phyloP scores from a whole-genome alignment of 2,888 invertebrate species.

The Drosophila quinaria region DNA sequence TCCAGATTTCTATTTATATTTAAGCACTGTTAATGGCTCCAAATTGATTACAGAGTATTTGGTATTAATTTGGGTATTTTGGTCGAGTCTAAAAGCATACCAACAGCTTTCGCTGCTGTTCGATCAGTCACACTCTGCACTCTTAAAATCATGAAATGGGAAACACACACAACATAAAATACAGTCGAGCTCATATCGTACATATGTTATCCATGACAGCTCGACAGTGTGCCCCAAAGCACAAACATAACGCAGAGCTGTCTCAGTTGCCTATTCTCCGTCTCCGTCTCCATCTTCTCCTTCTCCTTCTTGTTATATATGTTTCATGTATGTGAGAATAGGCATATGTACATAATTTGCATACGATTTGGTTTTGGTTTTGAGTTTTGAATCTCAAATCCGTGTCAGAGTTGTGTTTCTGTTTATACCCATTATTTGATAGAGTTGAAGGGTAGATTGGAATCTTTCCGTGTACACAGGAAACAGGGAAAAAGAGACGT shows the following conservation, averaged over 20 bases:
- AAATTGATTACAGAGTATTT: background rate
- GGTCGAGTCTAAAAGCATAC: background rate
- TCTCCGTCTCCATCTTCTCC: background rate
- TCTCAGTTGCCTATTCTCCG: slow-evolving; percentile 36
- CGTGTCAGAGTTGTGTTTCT: slow-evolving; percentile 25
- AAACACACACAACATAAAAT: background rate
- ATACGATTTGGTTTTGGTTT: slow-evolving; percentile 55
- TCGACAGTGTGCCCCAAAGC: slow-evolving; percentile 39
- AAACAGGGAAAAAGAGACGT: background rate
- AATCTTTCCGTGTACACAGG: background rate
- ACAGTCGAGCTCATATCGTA: slow-evolving; percentile 7
- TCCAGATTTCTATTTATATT: too few relatives aligned
- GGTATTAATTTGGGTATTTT: background rate
- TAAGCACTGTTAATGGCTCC: too few relatives aligned
- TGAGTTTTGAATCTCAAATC: slow-evolving; percentile 55
- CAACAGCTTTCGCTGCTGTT: background rate
- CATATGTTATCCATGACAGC: slow-evolving; percentile 45
- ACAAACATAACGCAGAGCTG: slow-evolving; percentile 29
- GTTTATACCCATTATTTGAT: background rate
- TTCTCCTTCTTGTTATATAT: background rate
- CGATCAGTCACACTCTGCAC: background rate
- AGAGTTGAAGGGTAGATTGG: background rate
- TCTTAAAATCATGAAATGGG: background rate
- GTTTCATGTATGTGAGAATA: slow-evolving; percentile 9
- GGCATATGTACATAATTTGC: slow-evolving; percentile 53